Percentiles rank a stretch among this genome's conserved stretches.
These are phyloP conservation scores for Trachelus tabidus DNA, from an alignment of 2,888 invertebrate genomes.

Conservation along the genomic window DNA sequence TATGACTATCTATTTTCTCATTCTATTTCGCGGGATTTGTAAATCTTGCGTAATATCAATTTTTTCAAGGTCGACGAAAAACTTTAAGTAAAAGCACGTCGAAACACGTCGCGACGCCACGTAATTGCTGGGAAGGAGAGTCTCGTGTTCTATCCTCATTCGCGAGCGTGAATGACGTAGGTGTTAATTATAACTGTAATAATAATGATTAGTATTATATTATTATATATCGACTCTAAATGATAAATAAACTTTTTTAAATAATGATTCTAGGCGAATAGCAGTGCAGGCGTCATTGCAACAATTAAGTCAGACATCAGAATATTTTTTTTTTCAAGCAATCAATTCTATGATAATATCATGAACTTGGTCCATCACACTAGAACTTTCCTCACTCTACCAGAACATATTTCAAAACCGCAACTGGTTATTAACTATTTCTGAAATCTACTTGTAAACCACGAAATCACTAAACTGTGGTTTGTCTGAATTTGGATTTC, in stretches of 20 bases:
- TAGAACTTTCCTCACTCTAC: too few species aligned
- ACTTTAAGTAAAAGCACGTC: neutral
- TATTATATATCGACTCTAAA: constrained; percentile 37
- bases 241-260: constrained; percentile 43
- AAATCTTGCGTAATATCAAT: neutral
- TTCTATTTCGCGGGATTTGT: neutral
- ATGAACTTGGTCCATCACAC: too few species aligned
- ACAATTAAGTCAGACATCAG: too few species aligned
- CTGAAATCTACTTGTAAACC: too few species aligned
- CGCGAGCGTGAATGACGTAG: neutral
- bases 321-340: too few species aligned
- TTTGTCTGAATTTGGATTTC: too few species aligned
- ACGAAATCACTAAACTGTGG: too few species aligned
- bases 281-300: too few species aligned
- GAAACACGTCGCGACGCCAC: neutral
- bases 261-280: neutral
- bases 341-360: too few species aligned
- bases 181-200: constrained; percentile 41
- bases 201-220: constrained; percentile 46
- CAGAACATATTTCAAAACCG: too few species aligned
- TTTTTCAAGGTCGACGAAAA: neutral
- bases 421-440: too few species aligned
- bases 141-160: neutral
- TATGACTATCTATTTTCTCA: neutral
- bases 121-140: neutral